These are phyloP conservation scores for Melipona beecheii DNA, from an alignment of 2,888 invertebrate genomes.

Conservation along the genomic window DNA sequence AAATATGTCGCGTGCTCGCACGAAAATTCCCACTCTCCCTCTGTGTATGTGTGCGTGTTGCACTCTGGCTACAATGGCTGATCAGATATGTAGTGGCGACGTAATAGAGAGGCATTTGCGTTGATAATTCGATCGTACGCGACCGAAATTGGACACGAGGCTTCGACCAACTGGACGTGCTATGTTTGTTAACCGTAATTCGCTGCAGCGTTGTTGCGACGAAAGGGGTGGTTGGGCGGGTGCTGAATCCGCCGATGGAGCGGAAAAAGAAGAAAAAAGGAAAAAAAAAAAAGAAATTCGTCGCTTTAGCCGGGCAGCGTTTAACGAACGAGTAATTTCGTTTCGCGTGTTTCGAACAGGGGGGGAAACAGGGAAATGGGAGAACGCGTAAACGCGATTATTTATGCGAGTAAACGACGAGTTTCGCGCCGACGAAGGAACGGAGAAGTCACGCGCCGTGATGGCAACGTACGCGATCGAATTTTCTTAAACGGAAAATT, in stretches of 20 bases:
- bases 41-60: neutral
- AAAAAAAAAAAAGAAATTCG: neutral
- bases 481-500: no score
- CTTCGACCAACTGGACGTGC: neutral
- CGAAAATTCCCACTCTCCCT: conserved; percentile 42
- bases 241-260: neutral
- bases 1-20: neutral
- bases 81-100: conserved; percentile 23
- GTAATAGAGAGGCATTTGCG: conserved; percentile 29
- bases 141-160: conserved; percentile 22
- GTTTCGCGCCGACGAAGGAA: neutral
- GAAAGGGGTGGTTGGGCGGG: neutral
- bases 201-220: conserved; percentile 2
- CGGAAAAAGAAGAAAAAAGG: neutral
- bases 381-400: neutral
- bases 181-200: conserved; percentile 20
- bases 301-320: neutral
- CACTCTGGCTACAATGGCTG: conserved; percentile 24
- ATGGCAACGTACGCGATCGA: neutral
- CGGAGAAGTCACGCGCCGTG: neutral
- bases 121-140: conserved; percentile 42
- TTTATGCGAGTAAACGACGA: neutral
- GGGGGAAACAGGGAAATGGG: neutral
- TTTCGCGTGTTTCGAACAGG: neutral
- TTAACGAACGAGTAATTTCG: conserved; percentile 18